phyloP scores from a whole-genome alignment of 1,140 invertebrate genomes.

The Dendroctonus ponderosae region DNA sequence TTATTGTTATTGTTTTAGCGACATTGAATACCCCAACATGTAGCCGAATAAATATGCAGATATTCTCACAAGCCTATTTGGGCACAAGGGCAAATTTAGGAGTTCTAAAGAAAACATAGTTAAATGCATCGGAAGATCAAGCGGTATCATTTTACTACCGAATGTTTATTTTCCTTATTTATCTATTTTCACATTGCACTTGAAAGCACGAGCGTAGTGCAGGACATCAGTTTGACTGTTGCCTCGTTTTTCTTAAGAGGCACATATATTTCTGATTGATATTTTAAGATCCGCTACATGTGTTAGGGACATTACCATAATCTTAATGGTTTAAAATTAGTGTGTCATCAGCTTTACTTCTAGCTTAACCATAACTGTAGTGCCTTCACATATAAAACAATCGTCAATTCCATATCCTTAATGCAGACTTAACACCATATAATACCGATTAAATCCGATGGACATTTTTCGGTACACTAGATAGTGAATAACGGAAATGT shows the following conservation, averaged over 20 bases:
- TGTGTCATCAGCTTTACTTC: conserved; percentile 22
- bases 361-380: conserved; percentile 19
- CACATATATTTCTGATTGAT: conserved; percentile 24
- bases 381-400: conserved; percentile 18
- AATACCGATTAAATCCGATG: too few species aligned
- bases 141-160: too few species aligned
- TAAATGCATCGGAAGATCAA: too few species aligned
- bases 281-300: conserved; percentile 17
- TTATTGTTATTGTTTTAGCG: too few species aligned
- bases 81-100: too few species aligned
- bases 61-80: too few species aligned
- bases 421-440: not conserved
- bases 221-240: conserved; percentile 10
- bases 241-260: conserved; percentile 13
- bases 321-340: conserved; percentile 32
- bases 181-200: conserved; percentile 7
- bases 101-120: too few species aligned
- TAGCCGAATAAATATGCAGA: too few species aligned
- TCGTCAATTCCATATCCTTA: conserved; percentile 17
- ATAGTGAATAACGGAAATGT: too few species aligned
- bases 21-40: too few species aligned
- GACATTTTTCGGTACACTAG: too few species aligned
- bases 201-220: conserved; percentile 11
- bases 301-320: conserved; percentile 28
- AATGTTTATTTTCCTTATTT: conserved; percentile 9